Evolutionary conservation across 2,888 invertebrate genomes (phyloP).

Genomic region (Dioctria linearis): DNA sequence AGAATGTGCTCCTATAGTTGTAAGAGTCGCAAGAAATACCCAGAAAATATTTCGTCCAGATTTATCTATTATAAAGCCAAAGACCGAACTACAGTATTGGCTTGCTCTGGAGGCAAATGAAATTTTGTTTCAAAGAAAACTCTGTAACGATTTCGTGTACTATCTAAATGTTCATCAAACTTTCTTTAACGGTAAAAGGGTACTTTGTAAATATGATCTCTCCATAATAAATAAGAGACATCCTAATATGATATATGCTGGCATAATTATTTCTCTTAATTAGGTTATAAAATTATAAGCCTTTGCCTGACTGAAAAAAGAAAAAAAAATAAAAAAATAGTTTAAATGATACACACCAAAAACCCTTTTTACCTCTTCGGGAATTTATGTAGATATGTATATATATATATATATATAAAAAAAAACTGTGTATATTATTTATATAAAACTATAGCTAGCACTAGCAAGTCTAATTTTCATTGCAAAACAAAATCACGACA

Average conservation of each 20-base stretch:
- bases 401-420: neutral
- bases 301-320: neutral
- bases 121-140: constrained; percentile 92
- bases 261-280: constrained; percentile 11
- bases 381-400: constrained; percentile 18
- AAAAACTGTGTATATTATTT: constrained; percentile 3
- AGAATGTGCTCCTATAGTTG: constrained; percentile 77
- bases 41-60: constrained; percentile 92
- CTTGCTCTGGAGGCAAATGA: constrained; percentile 78
- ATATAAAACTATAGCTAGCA: neutral
- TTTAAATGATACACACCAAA: neutral
- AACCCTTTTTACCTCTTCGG: neutral
- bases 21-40: constrained; percentile 85
- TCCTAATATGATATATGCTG: neutral
- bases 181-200: too few species aligned
- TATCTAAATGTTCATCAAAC: too few species aligned
- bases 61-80: constrained; percentile 92
- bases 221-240: too few species aligned
- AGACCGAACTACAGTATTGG: constrained; percentile 88
- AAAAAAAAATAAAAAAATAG: neutral
- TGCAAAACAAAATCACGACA: constrained; percentile 51
- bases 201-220: too few species aligned
- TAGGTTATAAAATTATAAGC: constrained; percentile 5
- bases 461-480: constrained; percentile 42
- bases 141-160: constrained; percentile 73